A percentile compares a stretch with the other conserved stretches of the same genome.
Evolutionary conservation across 2,113 vertebrate genomes (phyloP).

Genomic region (Chamaea fasciata): DNA sequence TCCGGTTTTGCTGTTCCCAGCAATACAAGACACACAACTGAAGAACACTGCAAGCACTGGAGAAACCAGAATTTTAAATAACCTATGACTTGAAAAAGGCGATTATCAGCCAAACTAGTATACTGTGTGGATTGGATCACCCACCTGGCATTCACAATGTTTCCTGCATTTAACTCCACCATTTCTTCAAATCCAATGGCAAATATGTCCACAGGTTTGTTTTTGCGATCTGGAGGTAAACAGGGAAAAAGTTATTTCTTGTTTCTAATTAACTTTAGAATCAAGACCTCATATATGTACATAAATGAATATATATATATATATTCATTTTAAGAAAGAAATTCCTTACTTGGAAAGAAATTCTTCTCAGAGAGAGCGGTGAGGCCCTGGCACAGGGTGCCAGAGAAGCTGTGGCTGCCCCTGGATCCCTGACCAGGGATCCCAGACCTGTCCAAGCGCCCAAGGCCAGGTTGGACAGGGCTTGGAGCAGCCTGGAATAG

Average conservation of each 20-base stretch:
- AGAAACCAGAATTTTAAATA: not conserved
- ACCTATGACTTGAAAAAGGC: not conserved
- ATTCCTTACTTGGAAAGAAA: not conserved
- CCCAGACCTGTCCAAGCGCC: too few species aligned
- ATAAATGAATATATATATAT: too few species aligned
- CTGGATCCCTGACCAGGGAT: not conserved
- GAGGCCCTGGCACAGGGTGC: not conserved
- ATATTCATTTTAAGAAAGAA: not conserved
- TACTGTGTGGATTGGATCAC: not conserved
- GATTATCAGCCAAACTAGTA: not conserved
- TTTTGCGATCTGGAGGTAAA: conserved; percentile 81
- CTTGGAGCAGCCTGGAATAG: not conserved
- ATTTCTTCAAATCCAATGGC: conserved; percentile 99
- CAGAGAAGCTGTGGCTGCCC: not conserved
- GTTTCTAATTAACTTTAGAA: not conserved
- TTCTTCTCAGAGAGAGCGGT: not conserved
- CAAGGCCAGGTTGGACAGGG: accelerated
- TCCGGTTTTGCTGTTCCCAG: not conserved
- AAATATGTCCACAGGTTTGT: conserved; percentile 91
- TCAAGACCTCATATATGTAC: not conserved
- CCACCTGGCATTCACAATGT: conserved; percentile 97
- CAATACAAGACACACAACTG: not conserved
- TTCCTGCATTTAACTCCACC: conserved; percentile 98
- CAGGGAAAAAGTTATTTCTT: not conserved
- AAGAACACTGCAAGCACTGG: not conserved